phyloP scores from a whole-genome alignment of 2,888 invertebrate genomes.

The Drosophila ustulata region DNA sequence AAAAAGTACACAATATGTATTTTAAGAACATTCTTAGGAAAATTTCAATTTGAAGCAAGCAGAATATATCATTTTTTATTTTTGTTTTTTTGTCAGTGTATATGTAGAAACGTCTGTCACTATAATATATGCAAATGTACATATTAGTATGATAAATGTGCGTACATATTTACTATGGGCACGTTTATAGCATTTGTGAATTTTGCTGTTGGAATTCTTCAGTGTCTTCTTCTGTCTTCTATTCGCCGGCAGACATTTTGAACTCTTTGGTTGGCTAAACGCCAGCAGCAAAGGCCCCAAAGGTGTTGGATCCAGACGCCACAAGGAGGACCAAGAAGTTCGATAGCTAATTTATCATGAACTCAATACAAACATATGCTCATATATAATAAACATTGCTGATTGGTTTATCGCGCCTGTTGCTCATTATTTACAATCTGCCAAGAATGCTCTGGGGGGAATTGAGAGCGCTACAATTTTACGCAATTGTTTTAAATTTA shows the following conservation, averaged over 20 bases:
- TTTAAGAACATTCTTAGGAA: too few species aligned
- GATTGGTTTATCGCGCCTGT: constrained; percentile 41
- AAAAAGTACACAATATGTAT: too few species aligned
- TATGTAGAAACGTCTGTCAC: neutral
- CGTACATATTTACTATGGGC: constrained; percentile 19
- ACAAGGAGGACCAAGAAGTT: neutral
- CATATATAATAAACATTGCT: neutral
- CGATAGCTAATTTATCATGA: constrained; percentile 1
- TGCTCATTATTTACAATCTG: constrained; percentile 26
- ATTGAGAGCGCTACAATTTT: constrained; percentile 4
- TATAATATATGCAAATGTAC: neutral
- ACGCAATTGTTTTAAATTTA: neutral
- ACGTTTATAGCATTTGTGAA: constrained; percentile 51
- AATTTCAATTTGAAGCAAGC: too few species aligned
- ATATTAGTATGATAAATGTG: constrained; percentile 39
- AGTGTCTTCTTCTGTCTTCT: constrained; percentile 8
- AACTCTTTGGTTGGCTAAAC: constrained; percentile 27
- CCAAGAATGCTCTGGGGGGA: constrained; percentile 3
- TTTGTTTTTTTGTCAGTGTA: neutral
- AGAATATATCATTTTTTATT: neutral
- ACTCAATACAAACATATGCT: neutral
- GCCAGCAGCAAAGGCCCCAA: constrained; percentile 12
- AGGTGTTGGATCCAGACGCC: neutral
- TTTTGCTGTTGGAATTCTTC: constrained; percentile 18
- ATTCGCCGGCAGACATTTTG: constrained; percentile 17